A percentile compares a stretch with the other conserved stretches of the same genome.
Evolutionary conservation across 2,113 vertebrate genomes (phyloP).

Genomic region (Columba livia): DNA sequence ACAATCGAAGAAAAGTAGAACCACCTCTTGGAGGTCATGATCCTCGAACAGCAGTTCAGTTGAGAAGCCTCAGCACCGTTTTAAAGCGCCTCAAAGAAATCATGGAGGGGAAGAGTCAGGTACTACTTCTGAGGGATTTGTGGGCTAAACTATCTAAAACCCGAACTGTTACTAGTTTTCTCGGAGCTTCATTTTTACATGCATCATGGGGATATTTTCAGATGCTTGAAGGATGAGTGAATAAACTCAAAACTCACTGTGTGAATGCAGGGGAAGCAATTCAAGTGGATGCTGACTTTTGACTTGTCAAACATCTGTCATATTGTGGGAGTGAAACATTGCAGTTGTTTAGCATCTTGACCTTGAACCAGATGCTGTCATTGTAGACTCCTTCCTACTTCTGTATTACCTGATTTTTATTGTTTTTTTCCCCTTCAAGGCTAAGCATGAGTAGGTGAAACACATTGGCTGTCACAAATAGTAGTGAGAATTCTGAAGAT

Average conservation of each 20-base stretch:
- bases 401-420: not conserved
- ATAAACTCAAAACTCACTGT: not conserved
- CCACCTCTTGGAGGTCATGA: constrained; percentile 88
- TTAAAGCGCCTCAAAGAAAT: constrained; percentile 97
- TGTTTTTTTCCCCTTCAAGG: not conserved
- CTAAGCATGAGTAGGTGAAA: not conserved
- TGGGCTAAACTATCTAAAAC: not conserved
- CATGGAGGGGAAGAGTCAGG: constrained; percentile 99
- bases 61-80: constrained; percentile 90
- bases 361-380: not conserved
- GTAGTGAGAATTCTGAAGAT: not conserved
- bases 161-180: not conserved
- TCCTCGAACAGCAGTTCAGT: constrained; percentile 95
- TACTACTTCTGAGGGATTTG: constrained; percentile 51
- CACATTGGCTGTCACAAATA: not conserved
- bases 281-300: not conserved
- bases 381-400: not conserved
- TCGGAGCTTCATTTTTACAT: not conserved
- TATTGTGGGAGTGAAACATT: not conserved
- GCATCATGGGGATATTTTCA: not conserved
- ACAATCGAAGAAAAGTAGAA: constrained; percentile 90
- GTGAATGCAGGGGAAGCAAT: not conserved
- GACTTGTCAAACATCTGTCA: not conserved
- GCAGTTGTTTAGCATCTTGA: not conserved
- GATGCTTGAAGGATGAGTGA: not conserved